These are phyloP conservation scores for Stomorhina lunata DNA, from an alignment of 2,888 invertebrate species.

Conservation along the genomic window DNA sequence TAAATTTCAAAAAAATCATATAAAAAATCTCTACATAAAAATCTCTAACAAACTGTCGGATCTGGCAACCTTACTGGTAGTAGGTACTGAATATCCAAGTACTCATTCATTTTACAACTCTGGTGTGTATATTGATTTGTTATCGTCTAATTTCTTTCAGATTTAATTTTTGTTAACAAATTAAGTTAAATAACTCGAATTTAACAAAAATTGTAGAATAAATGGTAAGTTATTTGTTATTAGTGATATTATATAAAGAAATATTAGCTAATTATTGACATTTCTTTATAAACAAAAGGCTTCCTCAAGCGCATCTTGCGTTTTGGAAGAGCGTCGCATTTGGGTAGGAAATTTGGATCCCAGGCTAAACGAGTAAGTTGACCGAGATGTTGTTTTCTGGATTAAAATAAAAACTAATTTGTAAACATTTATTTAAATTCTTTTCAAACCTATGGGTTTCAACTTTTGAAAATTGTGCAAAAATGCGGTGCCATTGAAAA, in stretches of 20 bases:
- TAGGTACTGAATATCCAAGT: too few species aligned
- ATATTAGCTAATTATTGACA: too few species aligned
- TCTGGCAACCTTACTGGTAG: too few species aligned
- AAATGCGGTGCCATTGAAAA: constrained; percentile 95
- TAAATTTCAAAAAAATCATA: too few species aligned
- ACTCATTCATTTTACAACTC: neutral
- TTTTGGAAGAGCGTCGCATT: constrained; percentile 80
- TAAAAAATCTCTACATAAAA: too few species aligned
- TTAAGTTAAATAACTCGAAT: neutral
- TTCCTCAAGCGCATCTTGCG: constrained; percentile 35
- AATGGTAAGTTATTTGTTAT: neutral
- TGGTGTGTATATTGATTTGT: constrained; percentile 11
- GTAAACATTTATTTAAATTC: constrained; percentile 67
- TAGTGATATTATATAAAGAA: neutral
- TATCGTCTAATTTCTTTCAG: neutral
- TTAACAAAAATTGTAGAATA: neutral
- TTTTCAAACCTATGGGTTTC: constrained; percentile 87
- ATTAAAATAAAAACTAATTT: constrained; percentile 59
- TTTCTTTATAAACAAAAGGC: constrained; percentile 5
- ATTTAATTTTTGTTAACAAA: neutral
- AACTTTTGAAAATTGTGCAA: constrained; percentile 97
- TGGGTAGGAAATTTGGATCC: constrained; percentile 97
- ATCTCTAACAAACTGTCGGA: too few species aligned
- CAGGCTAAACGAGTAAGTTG: constrained; percentile 94
- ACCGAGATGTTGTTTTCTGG: neutral